Evolutionary conservation across 2,113 vertebrate species (phyloP), one percentile per base, ranked within the genome.

Genomic region (Notarius quadriscutis): DNA sequence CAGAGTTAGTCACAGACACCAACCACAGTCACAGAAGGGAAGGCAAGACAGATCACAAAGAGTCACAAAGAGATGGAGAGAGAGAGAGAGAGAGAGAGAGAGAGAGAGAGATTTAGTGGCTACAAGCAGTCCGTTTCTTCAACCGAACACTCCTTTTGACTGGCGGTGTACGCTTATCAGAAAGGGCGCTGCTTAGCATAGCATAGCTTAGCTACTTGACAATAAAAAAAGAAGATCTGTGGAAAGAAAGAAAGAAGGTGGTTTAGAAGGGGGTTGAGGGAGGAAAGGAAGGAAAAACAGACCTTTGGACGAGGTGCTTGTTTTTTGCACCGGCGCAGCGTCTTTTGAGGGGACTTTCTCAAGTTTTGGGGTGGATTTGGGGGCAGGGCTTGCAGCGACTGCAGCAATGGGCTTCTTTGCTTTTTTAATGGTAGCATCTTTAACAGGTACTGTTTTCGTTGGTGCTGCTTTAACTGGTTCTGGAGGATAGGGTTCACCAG

Each of bases 271-370:
- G 72, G 79, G 25, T 81, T 85, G 82, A 87, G 88, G 83, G 82
- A 87, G 88, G 83, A 81, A 88, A 91, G 86, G 88, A 89, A 91
- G 63, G 65, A 88, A 89, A 90, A 84, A 92, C 92, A 91, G 91
- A 92, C 92, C 92, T 92, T 91, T 91, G 85, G 85, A 77, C 22
- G 87, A 83, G 82, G 34, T 69, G 58, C 82, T 86, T 86, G 90
- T 74, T 88, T 92, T 91, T 91, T 88, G 87, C 80, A 83, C 81
- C 20, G 92, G 83, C 50, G 85, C 82, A n/a, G 86, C 88, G 12
- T 90, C 90, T 89, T 91, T 91, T 62, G 90, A 86, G 82, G 89
- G 90, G 41, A 81, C 48, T 91, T 91, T 92, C 87, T 91, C 83
- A 51, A 85, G 83, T 89, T 91, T 92, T 77, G 87, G 30, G 30